Conservation (phyloP, 2,888 invertebrate genomes). For the Drosophila prolongata region DNA sequence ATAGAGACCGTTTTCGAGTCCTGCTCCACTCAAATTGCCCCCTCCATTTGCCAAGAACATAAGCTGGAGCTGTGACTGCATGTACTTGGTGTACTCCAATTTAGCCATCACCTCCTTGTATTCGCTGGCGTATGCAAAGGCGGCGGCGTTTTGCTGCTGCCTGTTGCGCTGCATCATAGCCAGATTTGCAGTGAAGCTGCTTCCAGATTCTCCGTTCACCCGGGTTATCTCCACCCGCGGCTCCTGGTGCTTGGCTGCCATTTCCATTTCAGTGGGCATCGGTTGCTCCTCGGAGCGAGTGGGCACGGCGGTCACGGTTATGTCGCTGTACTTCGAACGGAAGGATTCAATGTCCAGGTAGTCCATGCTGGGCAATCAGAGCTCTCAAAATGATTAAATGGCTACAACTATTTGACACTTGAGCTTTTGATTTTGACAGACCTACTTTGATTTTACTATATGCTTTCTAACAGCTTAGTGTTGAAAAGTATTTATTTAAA, state of each 20-base stretch:
- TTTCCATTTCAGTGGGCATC: background rate
- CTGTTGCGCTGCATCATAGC: constrained; percentile 9
- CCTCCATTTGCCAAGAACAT: constrained; percentile 39
- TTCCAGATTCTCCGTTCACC: background rate
- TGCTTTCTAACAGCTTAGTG: background rate
- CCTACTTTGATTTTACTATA: background rate
- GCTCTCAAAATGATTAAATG: background rate
- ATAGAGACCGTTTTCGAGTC: background rate
- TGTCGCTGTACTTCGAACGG: constrained; percentile 66
- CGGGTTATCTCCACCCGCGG: constrained; percentile 28
- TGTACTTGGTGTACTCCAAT: constrained; percentile 59
- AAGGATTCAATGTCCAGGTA: constrained; percentile 62
- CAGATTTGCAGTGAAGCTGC: background rate
- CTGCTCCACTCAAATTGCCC: background rate
- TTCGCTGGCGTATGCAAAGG: constrained; percentile 52
- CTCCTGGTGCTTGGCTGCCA: background rate
- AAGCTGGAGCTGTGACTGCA: constrained; percentile 63
- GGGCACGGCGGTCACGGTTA: constrained; percentile 64
- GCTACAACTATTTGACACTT: background rate
- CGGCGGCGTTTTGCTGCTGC: constrained; percentile 23
- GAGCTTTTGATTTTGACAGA: background rate
- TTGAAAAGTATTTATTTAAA: background rate
- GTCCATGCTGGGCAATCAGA: constrained; percentile 47
- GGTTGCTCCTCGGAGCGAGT: background rate
- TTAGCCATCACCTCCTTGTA: constrained; percentile 68